Conservation (phyloP, 1,140 invertebrate genomes). For the Nixonia krombeini region DNA sequence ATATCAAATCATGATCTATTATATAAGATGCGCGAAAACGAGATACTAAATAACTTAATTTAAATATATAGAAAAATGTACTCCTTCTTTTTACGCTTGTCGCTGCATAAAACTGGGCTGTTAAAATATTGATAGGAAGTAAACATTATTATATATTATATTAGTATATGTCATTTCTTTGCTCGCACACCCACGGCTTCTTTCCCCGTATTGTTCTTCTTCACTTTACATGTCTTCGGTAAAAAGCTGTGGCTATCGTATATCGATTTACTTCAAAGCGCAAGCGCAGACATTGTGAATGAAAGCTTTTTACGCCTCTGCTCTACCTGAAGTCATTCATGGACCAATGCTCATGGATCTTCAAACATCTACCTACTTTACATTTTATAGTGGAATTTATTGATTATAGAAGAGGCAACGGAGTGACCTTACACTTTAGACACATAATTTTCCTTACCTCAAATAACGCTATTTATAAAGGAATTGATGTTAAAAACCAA, state of each 20-base stretch:
- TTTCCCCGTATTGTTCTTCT: constrained; percentile 17
- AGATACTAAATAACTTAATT: too few species aligned
- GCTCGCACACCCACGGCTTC: constrained; percentile 6
- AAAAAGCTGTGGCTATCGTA: constrained; percentile 50
- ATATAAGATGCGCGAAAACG: too few species aligned
- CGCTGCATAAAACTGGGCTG: too few species aligned
- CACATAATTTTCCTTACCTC: too few species aligned
- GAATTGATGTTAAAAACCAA: too few species aligned
- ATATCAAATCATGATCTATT: too few species aligned
- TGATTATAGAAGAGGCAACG: too few species aligned
- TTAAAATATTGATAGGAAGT: constrained; percentile 8
- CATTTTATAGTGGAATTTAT: neutral
- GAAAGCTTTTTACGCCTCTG: constrained; percentile 53
- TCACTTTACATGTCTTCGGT: constrained; percentile 7
- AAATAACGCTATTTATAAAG: too few species aligned
- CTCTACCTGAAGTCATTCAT: constrained; percentile 55
- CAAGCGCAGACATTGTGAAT: constrained; percentile 60
- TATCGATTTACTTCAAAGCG: constrained; percentile 58
- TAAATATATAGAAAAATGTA: too few species aligned
- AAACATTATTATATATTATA: constrained; percentile 18
- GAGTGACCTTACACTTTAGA: too few species aligned
- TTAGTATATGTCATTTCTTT: neutral
- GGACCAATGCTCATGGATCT: constrained; percentile 37
- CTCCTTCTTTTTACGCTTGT: too few species aligned
- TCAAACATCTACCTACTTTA: constrained; percentile 19